Percentiles rank a stretch among this genome's conserved stretches.
phyloP scores from a whole-genome alignment of 92 coral and sea anemone species.

The Meandrina meandrites region DNA sequence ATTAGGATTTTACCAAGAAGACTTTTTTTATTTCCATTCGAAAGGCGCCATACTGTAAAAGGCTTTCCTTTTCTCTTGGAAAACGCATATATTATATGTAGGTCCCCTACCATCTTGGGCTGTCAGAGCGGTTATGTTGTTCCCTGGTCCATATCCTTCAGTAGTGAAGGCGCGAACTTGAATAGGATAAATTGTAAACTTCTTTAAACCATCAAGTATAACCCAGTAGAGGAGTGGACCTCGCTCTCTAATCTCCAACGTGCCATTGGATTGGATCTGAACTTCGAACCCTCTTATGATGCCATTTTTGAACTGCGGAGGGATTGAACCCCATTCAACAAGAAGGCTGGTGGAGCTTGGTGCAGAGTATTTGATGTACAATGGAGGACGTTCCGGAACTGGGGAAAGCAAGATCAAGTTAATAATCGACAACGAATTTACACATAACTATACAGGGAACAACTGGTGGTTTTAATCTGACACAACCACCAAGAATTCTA shows the following conservation, averaged over 20 bases:
- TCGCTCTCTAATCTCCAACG: not conserved
- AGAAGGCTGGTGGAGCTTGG: conserved; percentile 55
- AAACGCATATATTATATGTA: not conserved
- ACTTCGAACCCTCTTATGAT: conserved; percentile 59
- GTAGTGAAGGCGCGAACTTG: conserved; percentile 57
- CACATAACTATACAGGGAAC: too few relatives aligned
- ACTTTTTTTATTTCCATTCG: not conserved
- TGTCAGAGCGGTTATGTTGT: conserved; percentile 29
- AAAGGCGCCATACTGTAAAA: not conserved
- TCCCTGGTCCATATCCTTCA: conserved; percentile 58
- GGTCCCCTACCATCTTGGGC: conserved; percentile 59
- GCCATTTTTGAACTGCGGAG: conserved; percentile 44
- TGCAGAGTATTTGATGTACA: conserved; percentile 28
- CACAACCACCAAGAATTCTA: too few relatives aligned
- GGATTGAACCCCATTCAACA: conserved; percentile 62
- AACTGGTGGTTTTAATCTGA: too few relatives aligned
- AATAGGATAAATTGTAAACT: conserved; percentile 54
- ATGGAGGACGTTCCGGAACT: conserved; percentile 58
- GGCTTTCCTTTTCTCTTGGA: not conserved
- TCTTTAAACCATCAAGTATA: conserved; percentile 26
- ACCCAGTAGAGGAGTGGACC: conserved; percentile 8
- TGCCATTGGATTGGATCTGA: conserved; percentile 21
- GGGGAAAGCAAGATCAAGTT: not conserved
- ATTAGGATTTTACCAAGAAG: too few relatives aligned
- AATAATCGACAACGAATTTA: not conserved